A percentile compares a stretch with the other conserved stretches of the same genome.
Conservation (phyloP, 2,888 invertebrate genomes). For the Limenitis camilla region DNA sequence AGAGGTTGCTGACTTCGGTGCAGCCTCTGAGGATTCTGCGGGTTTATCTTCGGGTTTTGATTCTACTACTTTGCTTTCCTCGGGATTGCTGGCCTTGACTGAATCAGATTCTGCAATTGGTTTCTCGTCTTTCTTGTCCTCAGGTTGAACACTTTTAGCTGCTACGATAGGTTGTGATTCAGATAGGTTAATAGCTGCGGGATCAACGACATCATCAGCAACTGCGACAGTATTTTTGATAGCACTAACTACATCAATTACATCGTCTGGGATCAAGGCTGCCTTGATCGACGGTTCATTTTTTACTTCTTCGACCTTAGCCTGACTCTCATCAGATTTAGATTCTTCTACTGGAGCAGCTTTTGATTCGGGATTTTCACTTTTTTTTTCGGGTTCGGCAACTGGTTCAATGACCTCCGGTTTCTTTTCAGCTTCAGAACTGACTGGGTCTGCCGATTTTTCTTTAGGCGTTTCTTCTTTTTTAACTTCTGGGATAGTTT, state of each 20-base stretch:
- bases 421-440: constrained; percentile 23
- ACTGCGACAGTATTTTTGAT: constrained; percentile 45
- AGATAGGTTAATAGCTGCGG: constrained; percentile 42
- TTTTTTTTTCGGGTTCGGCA: constrained; percentile 38
- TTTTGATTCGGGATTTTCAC: constrained; percentile 31
- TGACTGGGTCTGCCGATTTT: constrained; percentile 24
- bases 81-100: constrained; percentile 21
- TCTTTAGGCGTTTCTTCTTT: constrained; percentile 28
- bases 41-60: constrained; percentile 29
- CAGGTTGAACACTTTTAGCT: constrained; percentile 51
- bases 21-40: constrained; percentile 17
- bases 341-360: constrained; percentile 32
- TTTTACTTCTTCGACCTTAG: constrained; percentile 45
- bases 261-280: constrained; percentile 33
- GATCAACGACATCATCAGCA: constrained; percentile 51
- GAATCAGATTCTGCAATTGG: constrained; percentile 21
- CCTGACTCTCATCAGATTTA: constrained; percentile 35
- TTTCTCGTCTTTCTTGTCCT: constrained; percentile 40
- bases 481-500: constrained; percentile 30
- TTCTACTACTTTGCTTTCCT: constrained; percentile 28
- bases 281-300: constrained; percentile 41
- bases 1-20: constrained; percentile 23
- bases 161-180: constrained; percentile 47
- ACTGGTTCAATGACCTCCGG: constrained; percentile 35
- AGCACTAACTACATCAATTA: constrained; percentile 49